A percentile compares a stretch with the other conserved stretches of the same genome.
Conservation (phyloP, 2,113 vertebrate species). For the Pelusios castaneus region DNA sequence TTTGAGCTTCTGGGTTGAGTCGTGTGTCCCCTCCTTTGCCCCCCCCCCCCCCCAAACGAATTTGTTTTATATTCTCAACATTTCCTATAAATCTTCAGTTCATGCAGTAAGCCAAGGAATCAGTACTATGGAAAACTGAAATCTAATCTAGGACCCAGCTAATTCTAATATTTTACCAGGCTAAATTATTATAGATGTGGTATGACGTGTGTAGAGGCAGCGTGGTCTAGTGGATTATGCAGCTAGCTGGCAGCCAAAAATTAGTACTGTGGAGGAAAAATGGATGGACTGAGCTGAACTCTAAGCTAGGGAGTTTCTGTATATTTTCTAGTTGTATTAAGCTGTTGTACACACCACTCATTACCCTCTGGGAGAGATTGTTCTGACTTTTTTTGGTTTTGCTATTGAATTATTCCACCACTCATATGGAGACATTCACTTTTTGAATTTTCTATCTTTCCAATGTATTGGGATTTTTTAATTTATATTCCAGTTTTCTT, state of each 20-base stretch:
- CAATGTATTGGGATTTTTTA: background rate
- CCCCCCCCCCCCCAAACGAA: background rate
- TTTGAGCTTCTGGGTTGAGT: background rate
- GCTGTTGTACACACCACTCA: background rate
- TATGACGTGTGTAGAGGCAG: accelerated
- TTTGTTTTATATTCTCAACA: background rate
- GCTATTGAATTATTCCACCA: background rate
- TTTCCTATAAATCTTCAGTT: background rate
- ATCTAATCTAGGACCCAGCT: background rate
- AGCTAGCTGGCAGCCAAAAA: no score
- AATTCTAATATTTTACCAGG: background rate
- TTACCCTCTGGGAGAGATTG: background rate
- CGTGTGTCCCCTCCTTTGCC: background rate
- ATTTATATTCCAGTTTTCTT: background rate
- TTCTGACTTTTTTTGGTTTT: background rate
- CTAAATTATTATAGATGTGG: accelerated
- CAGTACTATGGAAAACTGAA: background rate
- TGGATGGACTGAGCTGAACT: background rate
- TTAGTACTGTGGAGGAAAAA: background rate
- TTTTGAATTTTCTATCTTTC: background rate
- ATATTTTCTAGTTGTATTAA: background rate
- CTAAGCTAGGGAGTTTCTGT: background rate
- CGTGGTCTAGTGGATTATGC: no score
- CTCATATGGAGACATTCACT: background rate
- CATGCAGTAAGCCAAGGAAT: background rate